A percentile compares a stretch with the other conserved stretches of the same genome.
Conservation (phyloP, 2,888 invertebrate genomes). For the Polyploca ridens region DNA sequence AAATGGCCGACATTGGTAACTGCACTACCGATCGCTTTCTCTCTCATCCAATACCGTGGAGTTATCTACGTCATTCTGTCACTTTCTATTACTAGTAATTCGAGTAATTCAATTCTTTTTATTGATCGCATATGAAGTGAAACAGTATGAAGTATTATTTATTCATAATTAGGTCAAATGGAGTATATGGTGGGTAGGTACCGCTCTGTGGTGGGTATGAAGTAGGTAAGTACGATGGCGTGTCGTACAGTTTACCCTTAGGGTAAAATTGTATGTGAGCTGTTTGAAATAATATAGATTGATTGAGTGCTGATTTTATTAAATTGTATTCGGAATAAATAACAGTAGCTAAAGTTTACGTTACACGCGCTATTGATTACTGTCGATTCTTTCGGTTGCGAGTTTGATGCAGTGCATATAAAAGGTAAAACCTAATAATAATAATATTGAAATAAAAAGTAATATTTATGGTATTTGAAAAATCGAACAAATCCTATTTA, state of each 20-base stretch:
- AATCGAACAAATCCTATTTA: no score
- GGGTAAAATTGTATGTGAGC: neutral
- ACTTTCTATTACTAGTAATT: constrained; percentile 9
- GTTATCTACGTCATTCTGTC: neutral
- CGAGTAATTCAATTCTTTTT: constrained; percentile 16
- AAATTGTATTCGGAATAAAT: neutral
- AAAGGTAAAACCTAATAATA: no score
- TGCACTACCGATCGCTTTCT: constrained; percentile 68
- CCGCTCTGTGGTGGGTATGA: neutral
- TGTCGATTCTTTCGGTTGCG: no score
- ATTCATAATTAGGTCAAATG: constrained; percentile 34
- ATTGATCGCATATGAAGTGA: constrained; percentile 24
- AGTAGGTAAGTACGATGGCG: neutral
- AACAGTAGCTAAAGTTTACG: neutral
- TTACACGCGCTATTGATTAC: no score
- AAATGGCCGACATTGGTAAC: constrained; percentile 72
- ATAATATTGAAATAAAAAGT: no score
- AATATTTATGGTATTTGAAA: no score
- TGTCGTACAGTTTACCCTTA: neutral
- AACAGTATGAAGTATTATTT: constrained; percentile 16
- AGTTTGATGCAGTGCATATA: no score
- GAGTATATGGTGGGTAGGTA: constrained; percentile 39
- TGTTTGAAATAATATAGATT: neutral
- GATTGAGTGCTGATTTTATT: neutral
- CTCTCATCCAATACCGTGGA: constrained; percentile 40